Base-by-base conservation (phyloP, 2,113 vertebrate species). In the Piprites chloris region DNA sequence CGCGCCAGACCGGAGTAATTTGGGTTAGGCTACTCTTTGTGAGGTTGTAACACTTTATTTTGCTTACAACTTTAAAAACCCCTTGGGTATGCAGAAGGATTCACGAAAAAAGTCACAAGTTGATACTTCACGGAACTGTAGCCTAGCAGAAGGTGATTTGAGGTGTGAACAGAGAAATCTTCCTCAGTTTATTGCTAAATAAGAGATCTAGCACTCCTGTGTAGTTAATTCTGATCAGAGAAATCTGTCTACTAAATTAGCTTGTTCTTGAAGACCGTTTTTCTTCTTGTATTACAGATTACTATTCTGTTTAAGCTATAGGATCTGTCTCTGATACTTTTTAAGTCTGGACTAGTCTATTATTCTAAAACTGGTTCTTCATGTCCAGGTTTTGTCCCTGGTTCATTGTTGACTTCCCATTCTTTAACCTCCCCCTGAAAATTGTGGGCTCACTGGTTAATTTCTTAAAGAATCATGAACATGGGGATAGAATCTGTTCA, bases 1-100 rank as follows among this genome's bases (percentile, higher is more conserved):
- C 18, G 0, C 1, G 5, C 9, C 9, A 55, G 28, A 13, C 0
- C 0, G 52, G 33, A 73, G 7, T 30, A 52, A 21, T 47, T 39
- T 44, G 27, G 2, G 12, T 72, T 90, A 24, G 18, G 5, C 15
- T 76, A 12, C 6, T 68, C 22, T 49, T 58, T 27, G 41, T 68
- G 35, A 37, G 22, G 21, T 68, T 53, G 4, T 41, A 35, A 20
- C 5, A 0, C 18, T 63, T 62, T 17, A 20, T 71, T 79, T 85
- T 66, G 19, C 24, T 75, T 52, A 6, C 11, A 22, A 3, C 19
- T 65, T 42, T 33, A 16, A 73, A 69, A 62, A 4, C 5, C 1
- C 5, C 50, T 47, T 2, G 9, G 14, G 22, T 73, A 16, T 65
- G 32, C 11, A 5, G 73, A 73, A 77, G 46, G 16, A 39, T 65